phyloP scores from a whole-genome alignment of 2,888 invertebrate genomes.

The Junonia oenone region DNA sequence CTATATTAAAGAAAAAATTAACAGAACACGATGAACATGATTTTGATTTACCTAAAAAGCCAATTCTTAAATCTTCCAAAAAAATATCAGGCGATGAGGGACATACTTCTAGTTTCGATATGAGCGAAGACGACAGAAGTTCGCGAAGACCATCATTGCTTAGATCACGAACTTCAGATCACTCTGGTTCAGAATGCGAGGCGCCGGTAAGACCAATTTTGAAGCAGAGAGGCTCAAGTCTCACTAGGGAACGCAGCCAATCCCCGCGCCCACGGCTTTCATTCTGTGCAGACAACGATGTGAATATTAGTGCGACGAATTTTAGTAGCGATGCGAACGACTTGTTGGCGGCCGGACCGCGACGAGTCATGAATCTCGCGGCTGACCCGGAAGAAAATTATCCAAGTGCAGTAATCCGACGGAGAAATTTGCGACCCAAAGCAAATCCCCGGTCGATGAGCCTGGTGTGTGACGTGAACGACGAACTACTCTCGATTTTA shows the following conservation, averaged over 20 bases:
- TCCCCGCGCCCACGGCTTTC: conserved; percentile 83
- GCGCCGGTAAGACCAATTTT: conserved; percentile 82
- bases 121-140: conserved; percentile 76
- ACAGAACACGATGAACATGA: conserved; percentile 87
- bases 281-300: conserved; percentile 78
- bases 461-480: conserved; percentile 68
- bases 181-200: conserved; percentile 78
- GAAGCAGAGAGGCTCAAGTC: conserved; percentile 81
- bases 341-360: conserved; percentile 71
- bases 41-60: conserved; percentile 85
- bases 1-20: conserved; percentile 93
- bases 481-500: conserved; percentile 69
- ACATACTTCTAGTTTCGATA: conserved; percentile 75
- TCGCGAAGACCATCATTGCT: conserved; percentile 79
- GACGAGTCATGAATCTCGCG: conserved; percentile 60
- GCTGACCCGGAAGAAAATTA: conserved; percentile 59
- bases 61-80: conserved; percentile 87
- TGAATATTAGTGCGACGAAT: conserved; percentile 66
- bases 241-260: conserved; percentile 80
- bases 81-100: conserved; percentile 83
- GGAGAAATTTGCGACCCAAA: conserved; percentile 68
- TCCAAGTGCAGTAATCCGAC: conserved; percentile 68
- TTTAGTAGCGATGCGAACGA: conserved; percentile 70
- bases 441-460: conserved; percentile 67
- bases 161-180: conserved; percentile 74